phyloP scores from a whole-genome alignment of 2,113 vertebrate species.

The Festucalex cinctus region DNA sequence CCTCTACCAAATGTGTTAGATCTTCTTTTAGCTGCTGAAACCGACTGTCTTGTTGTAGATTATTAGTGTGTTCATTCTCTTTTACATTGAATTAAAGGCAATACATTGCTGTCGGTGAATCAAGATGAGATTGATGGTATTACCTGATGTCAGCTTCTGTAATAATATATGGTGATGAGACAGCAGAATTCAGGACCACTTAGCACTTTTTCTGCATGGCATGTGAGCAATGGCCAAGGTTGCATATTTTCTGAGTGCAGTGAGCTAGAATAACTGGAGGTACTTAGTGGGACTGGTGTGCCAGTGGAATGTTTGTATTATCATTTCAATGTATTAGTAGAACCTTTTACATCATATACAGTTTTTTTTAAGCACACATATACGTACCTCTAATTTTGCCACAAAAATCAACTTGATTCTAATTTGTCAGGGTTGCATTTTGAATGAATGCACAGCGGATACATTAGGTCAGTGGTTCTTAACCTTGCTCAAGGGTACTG shows the following conservation, averaged over 20 bases:
- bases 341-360: background rate
- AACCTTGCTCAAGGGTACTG: no score
- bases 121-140: constrained; percentile 50
- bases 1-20: constrained; percentile 68
- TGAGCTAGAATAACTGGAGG: constrained; percentile 9
- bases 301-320: background rate
- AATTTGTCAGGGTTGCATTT: background rate
- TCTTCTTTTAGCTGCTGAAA: constrained; percentile 61
- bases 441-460: background rate
- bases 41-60: constrained; percentile 62
- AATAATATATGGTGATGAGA: constrained; percentile 51
- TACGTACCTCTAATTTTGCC: background rate
- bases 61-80: constrained; percentile 50
- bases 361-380: background rate
- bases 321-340: background rate
- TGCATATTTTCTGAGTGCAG: constrained; percentile 28
- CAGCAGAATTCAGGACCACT: constrained; percentile 41
- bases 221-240: constrained; percentile 35
- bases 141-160: constrained; percentile 51
- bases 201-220: constrained; percentile 38
- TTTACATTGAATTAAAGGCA: constrained; percentile 48
- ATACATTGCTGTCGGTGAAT: constrained; percentile 52
- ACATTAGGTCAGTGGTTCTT: background rate
- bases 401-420: background rate
- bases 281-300: constrained; percentile 8